These are phyloP conservation scores for Cyprinella venusta DNA, from an alignment of 2,797 vertebrate species.

Conservation along the genomic window DNA sequence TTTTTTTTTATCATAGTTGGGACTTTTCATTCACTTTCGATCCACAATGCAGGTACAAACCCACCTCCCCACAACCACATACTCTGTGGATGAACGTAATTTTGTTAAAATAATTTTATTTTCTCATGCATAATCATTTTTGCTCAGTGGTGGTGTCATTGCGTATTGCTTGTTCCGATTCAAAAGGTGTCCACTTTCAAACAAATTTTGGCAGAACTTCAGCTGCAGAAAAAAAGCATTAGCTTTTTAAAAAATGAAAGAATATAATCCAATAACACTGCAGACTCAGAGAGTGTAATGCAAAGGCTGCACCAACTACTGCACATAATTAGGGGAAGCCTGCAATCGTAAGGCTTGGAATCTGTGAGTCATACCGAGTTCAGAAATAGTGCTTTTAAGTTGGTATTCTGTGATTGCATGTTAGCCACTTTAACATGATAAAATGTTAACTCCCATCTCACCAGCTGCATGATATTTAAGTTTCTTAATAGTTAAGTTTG, in stretches of 20 bases:
- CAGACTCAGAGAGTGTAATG: background rate
- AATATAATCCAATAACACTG: background rate
- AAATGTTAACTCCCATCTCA: conserved; percentile 9
- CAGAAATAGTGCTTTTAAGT: background rate
- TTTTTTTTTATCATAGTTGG: conserved; percentile 13
- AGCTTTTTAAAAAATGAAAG: background rate
- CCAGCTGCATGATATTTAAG: background rate
- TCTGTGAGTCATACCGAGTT: background rate
- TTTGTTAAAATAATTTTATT: conserved; percentile 37
- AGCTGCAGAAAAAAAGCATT: background rate
- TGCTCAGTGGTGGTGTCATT: conserved; percentile 15
- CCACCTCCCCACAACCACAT: background rate
- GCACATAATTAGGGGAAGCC: background rate
- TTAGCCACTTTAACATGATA: background rate
- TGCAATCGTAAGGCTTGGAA: background rate
- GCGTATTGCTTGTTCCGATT: background rate
- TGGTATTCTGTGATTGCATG: conserved; percentile 4
- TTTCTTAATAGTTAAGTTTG: no score
- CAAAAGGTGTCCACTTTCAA: background rate
- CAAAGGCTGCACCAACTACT: conserved; percentile 1
- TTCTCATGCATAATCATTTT: conserved; percentile 15
- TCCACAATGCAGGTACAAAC: conserved; percentile 54
- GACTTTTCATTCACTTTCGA: background rate
- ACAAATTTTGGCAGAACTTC: background rate
- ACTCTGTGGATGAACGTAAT: conserved; percentile 56